A percentile compares a stretch with the other conserved stretches of the same genome.
Evolutionary conservation across 2,888 invertebrate species (phyloP).

Genomic region (Pollenia angustigena): DNA sequence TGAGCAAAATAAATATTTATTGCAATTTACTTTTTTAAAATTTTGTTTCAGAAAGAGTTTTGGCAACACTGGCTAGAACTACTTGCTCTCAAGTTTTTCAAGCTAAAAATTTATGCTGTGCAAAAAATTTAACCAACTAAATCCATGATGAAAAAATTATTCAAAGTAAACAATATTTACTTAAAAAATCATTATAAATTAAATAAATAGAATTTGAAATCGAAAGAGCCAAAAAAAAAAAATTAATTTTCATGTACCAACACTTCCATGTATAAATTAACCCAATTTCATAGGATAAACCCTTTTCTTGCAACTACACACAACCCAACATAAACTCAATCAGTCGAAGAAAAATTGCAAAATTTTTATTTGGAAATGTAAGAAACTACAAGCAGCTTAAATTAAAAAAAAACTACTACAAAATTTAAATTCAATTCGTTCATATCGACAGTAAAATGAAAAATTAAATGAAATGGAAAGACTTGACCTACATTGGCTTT

Average conservation of each 20-base stretch:
- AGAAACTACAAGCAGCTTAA: constrained; percentile 41
- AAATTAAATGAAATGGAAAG: not conserved
- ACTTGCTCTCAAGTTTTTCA: no score
- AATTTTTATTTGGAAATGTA: constrained; percentile 31
- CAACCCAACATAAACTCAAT: not conserved
- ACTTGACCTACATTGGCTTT: constrained; percentile 53
- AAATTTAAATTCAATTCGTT: constrained; percentile 34
- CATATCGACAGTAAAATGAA: not conserved
- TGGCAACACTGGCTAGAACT: no score
- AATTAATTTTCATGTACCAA: constrained; percentile 1
- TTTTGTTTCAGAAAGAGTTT: no score
- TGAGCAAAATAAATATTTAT: no score
- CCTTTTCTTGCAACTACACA: not conserved
- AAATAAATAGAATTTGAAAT: no score
- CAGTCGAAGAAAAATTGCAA: constrained; percentile 6
- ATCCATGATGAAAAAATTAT: no score
- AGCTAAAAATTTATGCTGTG: no score
- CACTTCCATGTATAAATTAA: constrained; percentile 28
- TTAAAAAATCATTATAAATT: no score
- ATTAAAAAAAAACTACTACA: not conserved
- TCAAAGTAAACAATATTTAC: no score
- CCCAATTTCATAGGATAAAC: not conserved
- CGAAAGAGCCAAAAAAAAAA: no score
- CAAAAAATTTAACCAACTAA: no score
- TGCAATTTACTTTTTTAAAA: no score